Conservation (phyloP, 1,140 invertebrate species). For the Brachionus manjavacas region DNA sequence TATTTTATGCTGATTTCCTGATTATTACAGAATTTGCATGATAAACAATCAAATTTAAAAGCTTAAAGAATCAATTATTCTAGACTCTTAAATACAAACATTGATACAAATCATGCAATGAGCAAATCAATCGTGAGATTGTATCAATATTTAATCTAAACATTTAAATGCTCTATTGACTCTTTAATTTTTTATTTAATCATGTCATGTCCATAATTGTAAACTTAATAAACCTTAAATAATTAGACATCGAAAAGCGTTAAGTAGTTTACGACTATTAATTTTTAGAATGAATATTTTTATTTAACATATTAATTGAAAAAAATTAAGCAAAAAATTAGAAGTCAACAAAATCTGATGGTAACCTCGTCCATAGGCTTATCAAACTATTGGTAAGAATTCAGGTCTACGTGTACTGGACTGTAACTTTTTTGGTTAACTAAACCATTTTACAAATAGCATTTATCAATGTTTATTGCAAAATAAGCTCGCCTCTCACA, state of each 20-base stretch:
- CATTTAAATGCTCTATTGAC: slow-evolving; percentile 13
- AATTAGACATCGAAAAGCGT: neutral
- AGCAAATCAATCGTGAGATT: neutral
- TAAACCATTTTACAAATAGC: too few relatives aligned
- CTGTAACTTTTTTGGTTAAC: too few relatives aligned
- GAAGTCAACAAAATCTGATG: too few relatives aligned
- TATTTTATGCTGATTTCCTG: neutral
- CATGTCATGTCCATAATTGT: neutral
- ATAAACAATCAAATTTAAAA: neutral
- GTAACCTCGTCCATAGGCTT: too few relatives aligned
- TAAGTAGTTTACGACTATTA: too few relatives aligned
- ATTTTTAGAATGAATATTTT: too few relatives aligned
- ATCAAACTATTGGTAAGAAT: too few relatives aligned
- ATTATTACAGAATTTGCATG: neutral
- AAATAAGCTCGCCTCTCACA: too few relatives aligned
- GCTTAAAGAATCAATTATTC: neutral
- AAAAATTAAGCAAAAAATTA: too few relatives aligned
- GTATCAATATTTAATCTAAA: neutral
- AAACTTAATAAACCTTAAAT: slow-evolving; percentile 1
- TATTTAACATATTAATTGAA: too few relatives aligned
- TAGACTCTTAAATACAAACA: neutral
- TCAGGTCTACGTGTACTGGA: too few relatives aligned
- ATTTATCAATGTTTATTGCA: too few relatives aligned
- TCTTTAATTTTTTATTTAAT: slow-evolving; percentile 4
- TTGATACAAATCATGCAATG: neutral